phyloP scores from a whole-genome alignment of 2,888 invertebrate genomes.

The Cantharis flavilabris region DNA sequence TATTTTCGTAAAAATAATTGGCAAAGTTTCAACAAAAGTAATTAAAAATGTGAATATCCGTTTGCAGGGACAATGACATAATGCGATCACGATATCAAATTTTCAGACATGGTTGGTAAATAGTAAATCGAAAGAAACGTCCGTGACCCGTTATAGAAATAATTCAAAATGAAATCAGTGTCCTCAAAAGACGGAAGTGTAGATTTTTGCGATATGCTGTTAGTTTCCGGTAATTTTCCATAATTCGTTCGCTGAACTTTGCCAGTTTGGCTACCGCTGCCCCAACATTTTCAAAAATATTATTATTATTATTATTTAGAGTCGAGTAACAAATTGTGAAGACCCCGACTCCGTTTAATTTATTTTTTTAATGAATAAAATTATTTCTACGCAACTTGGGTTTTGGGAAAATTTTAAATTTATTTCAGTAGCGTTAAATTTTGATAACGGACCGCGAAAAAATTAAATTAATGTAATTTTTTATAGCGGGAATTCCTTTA shows the following conservation, averaged over 20 bases:
- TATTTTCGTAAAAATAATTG: not conserved
- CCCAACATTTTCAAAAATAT: not conserved
- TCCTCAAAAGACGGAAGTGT: constrained; percentile 31
- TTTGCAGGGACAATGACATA: not conserved
- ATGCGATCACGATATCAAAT: not conserved
- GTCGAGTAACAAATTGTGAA: not conserved
- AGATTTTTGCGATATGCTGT: constrained; percentile 23
- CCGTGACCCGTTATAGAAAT: constrained; percentile 17
- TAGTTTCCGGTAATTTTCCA: constrained; percentile 13
- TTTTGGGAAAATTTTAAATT: not conserved
- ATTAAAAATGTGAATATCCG: not conserved
- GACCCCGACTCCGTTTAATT: not conserved
- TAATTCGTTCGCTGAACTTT: constrained; percentile 26
- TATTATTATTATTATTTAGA: no score
- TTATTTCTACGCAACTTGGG: not conserved
- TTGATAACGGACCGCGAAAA: not conserved
- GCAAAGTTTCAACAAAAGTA: not conserved
- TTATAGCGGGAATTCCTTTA: not conserved
- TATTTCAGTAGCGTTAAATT: not conserved
- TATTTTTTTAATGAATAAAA: not conserved
- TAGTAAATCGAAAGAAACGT: constrained; percentile 6
- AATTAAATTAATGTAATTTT: not conserved
- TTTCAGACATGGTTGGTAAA: not conserved
- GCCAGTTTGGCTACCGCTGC: not conserved
- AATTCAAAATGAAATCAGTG: constrained; percentile 14